Evolutionary conservation across 1,140 invertebrate species (phyloP), one percentile per base, ranked within the genome.

Genomic region (Philopotamus ludificatus): DNA sequence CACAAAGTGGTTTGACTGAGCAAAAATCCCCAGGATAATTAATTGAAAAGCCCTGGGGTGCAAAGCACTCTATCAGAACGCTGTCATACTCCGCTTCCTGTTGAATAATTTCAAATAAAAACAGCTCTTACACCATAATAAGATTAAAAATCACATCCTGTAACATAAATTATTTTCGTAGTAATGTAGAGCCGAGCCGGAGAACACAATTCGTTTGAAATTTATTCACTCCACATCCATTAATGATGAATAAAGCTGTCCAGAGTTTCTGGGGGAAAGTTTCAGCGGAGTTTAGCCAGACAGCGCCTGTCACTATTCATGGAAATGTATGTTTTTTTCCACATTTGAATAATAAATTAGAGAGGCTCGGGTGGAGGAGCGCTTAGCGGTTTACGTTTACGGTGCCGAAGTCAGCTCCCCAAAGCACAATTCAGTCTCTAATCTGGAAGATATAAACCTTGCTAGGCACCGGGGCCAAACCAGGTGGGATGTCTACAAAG

Each of bases 181-280:
- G n/a, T n/a, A n/a, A n/a, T n/a, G n/a, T n/a, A n/a, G n/a, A n/a
- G n/a, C n/a, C n/a, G n/a, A n/a, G n/a, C n/a, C n/a, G n/a, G n/a
- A n/a, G n/a, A n/a, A n/a, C n/a, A n/a, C n/a, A n/a, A n/a, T n/a
- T n/a, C n/a, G n/a, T n/a, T n/a, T n/a, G n/a, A n/a, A n/a, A n/a
- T n/a, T n/a, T n/a, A n/a, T 12, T 34, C 28, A 4, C 28, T 34
- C 12, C 28, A 12, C 4, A 7, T 34, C 54, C 34, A 28, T 53
- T 53, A 57, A 57, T 57, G 54, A 57, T 57, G 34, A 39, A 57
- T 57, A 57, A 57, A 57, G 54, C 54, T 57, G 54, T 57, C 54
- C 39, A 39, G 42, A n/a, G n/a, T 25, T n/a, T 22, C 53, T 12
- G 7, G 15, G 51, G 12, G n/a, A 42, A 57, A 57, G 28, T 57